A percentile compares a stretch with the other conserved stretches of the same genome.
Conservation (phyloP, 2,888 invertebrate genomes). For the Watsonalla binaria region DNA sequence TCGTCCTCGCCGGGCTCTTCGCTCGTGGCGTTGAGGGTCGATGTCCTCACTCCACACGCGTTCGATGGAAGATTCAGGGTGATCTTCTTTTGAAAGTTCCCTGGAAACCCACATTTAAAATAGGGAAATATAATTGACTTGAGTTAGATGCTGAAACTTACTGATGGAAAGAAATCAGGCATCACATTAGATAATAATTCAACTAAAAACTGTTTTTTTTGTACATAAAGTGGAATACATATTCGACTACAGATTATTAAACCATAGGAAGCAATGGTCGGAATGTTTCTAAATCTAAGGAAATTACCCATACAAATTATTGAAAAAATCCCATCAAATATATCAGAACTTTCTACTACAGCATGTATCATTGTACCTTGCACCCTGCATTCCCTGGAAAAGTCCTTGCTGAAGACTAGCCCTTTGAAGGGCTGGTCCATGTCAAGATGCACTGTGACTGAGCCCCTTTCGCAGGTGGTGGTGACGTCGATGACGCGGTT, state of each 20-base stretch:
- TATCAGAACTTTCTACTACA: too few relatives aligned
- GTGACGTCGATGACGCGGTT: constrained; percentile 80
- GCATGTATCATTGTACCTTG: constrained; percentile 74
- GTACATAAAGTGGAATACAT: too few relatives aligned
- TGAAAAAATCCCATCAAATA: neutral
- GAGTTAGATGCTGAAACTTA: neutral
- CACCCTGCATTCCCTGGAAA: constrained; percentile 83
- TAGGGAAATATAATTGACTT: neutral
- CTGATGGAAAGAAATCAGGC: neutral
- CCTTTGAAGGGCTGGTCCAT: constrained; percentile 84
- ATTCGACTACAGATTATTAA: too few relatives aligned
- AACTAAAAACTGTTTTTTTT: too few relatives aligned
- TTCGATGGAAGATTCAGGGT: constrained; percentile 78
- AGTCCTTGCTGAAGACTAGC: constrained; percentile 85
- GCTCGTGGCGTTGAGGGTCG: constrained; percentile 55
- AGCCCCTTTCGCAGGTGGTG: constrained; percentile 80
- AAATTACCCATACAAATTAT: too few relatives aligned
- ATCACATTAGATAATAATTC: neutral
- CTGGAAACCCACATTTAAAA: constrained; percentile 34
- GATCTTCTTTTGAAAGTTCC: constrained; percentile 60
- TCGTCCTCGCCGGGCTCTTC: constrained; percentile 60
- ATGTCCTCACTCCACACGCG: constrained; percentile 84
- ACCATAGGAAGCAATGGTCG: too few relatives aligned
- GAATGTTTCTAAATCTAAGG: neutral
- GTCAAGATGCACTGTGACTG: constrained; percentile 80